Evolutionary conservation across 2,797 vertebrate species (phyloP), one percentile per base, ranked within the genome.

Genomic region (Rhodeus uyekii): DNA sequence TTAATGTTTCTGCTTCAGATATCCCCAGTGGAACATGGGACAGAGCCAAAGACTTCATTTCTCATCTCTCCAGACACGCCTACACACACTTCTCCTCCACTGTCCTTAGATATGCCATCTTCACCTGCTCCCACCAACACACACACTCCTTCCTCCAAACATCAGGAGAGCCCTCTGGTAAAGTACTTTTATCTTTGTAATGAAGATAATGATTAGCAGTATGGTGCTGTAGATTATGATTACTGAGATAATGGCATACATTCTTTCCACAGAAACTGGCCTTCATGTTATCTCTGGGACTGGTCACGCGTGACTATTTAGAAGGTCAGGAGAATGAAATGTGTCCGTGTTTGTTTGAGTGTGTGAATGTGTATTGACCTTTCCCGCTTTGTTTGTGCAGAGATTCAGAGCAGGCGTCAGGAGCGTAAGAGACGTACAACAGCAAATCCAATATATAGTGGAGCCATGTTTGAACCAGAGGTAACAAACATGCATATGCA

Each of bases 351-450:
- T n/a, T 48, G n/a, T 75, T 14, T 63, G 22, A 4, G 14, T 36
- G 71, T 38, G 34, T 50, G 63, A 48, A 46, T 53, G 32, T 55
- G 42, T 76, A 65, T 84, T 69, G 73, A 58, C 48, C n/a, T 79
- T 76, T 53, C n/a, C 7, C 14, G 13, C 8, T 81, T 74, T 80
- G 61, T 67, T 60, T 32, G 85, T 91, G 88, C 91, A 97, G 96
- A 97, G 94, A 96, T 97, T 91, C 96, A 97, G 92, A 97, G 96
- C 90, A 96, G 96, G 89, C 92, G 96, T 86, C 96, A 96, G 92
- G 96, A 97, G 78, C 93, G 96, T 27, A 97, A 97, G 93, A 92
- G 96, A 91, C 95, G 96, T 89, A 96, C 96, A 76, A 97, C 96
- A 48, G 96, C 96, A 46, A 96, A 97, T 83, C 96, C 96, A 2